Percentiles rank a stretch among this genome's conserved stretches.
Evolutionary conservation across 2,797 vertebrate species (phyloP).

Genomic region (Cossypha niveicapilla): DNA sequence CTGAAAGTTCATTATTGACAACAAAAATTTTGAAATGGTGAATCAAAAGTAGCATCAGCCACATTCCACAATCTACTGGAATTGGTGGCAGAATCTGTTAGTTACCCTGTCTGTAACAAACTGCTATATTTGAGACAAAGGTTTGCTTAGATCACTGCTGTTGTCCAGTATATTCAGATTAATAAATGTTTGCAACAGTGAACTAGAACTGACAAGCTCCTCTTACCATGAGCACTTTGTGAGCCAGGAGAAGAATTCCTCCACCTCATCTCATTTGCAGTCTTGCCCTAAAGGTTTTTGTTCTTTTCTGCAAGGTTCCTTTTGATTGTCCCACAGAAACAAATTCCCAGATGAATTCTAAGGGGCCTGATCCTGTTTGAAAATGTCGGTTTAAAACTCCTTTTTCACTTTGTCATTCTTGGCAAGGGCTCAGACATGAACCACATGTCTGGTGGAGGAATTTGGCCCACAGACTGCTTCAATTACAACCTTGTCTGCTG

Average conservation of each 20-base stretch:
- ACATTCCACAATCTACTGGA: background rate
- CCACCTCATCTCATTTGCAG: background rate
- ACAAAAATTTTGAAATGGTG: background rate
- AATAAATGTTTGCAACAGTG: background rate
- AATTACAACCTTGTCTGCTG: constrained; percentile 65
- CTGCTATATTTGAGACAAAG: background rate
- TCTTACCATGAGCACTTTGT: background rate
- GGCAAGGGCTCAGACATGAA: constrained; percentile 38
- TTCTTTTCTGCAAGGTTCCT: background rate
- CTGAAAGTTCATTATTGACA: background rate
- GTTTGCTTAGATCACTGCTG: background rate
- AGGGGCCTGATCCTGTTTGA: background rate
- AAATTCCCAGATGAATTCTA: background rate
- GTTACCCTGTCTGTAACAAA: background rate
- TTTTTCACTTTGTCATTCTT: background rate
- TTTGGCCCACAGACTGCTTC: constrained; percentile 46
- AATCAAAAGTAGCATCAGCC: background rate
- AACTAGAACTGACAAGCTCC: background rate
- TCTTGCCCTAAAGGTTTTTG: background rate
- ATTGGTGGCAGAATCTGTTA: background rate
- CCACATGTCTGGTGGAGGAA: constrained; percentile 25
- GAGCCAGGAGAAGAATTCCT: background rate
- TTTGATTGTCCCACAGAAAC: background rate
- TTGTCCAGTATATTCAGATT: background rate
- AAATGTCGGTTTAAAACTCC: background rate